Base-by-base conservation (phyloP, 2,797 vertebrate species). In the Sebastes trivittatus region DNA sequence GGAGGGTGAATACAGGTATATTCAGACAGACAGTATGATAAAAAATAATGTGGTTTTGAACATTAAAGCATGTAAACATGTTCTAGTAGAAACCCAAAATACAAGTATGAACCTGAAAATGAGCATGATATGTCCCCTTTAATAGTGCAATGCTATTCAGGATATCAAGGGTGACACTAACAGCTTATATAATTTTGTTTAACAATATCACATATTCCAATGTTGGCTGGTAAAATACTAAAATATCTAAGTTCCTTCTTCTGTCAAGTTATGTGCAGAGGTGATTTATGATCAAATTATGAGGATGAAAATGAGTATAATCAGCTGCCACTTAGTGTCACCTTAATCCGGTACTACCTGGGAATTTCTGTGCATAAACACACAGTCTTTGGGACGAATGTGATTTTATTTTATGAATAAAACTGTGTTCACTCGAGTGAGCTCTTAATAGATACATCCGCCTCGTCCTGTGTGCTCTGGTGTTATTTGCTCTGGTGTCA, bases 401-500 rank as follows among this genome's bases (percentile, higher is more conserved):
- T 18, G 1, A 66, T 32, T 16, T 34, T 27, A 66, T 32, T 29
- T 87, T 67, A 73, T 78, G 56, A 77, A 78, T 81, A 32, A 34
- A 76, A 63, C 22, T 82, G n/a, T 23, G 29, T 70, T 88, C 60
- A 67, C 76, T 49, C 54, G 20, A 71, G 13, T 46, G 63, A 64
- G 34, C 66, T 72, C 46, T 72, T 77, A 84, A 87, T 74, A 81
- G 80, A 84, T 65, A 38, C 49, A 84, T 79, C 70, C 75, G 55
- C 78, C 65, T 69, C 13, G 11, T 58, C 52, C 72, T 64, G 1
- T 25, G 56, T 61, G 67, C 55, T 68, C 68, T 77, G 75, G 69
- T 6, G 18, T 52, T 82, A 62, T 87, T 87, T 83, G 70, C 77
- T 66, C 20, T 56, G 54, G 72, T 71, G 78, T 85, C 87, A 86